phyloP scores from a whole-genome alignment of 2,797 vertebrate genomes.

The Neosilurus mollespiculum region DNA sequence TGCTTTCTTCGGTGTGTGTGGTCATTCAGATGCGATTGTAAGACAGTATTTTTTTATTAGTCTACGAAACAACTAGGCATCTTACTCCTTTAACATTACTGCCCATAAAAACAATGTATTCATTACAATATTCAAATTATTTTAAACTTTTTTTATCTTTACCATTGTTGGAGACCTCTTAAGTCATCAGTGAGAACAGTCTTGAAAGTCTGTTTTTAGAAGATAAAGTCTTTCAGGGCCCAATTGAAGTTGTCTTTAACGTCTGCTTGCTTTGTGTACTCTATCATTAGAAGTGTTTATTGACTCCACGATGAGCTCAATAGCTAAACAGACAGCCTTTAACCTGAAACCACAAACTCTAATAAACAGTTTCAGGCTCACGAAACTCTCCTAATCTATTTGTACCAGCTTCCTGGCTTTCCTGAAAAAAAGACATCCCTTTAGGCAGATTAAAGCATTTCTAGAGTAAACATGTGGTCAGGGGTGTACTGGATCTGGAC shows the following conservation, averaged over 20 bases:
- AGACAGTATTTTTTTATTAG: not conserved
- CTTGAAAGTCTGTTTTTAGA: not conserved
- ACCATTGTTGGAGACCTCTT: not conserved
- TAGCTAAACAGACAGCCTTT: slow-evolving; percentile 21
- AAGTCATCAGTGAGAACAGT: not conserved
- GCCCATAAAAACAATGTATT: not conserved
- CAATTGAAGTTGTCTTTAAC: not conserved
- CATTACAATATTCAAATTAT: not conserved
- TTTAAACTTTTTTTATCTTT: not conserved
- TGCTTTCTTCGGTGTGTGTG: slow-evolving; percentile 35
- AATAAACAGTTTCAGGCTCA: slow-evolving; percentile 15
- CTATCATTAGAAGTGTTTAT: slow-evolving; percentile 33
- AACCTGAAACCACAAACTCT: slow-evolving; percentile 31
- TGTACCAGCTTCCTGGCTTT: not conserved
- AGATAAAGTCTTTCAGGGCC: not conserved
- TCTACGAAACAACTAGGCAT: slow-evolving; percentile 17
- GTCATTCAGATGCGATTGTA: not conserved
- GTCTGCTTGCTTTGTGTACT: not conserved
- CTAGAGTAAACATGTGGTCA: slow-evolving; percentile 57
- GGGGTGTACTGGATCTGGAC: slow-evolving; percentile 21
- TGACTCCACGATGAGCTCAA: not conserved
- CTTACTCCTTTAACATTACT: not conserved
- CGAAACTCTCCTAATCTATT: slow-evolving; percentile 11
- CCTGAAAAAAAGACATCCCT: slow-evolving; percentile 6
- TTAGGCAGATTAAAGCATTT: slow-evolving; percentile 54